Base-by-base conservation (phyloP, 2,113 vertebrate species). In the Ciconia stormi region DNA sequence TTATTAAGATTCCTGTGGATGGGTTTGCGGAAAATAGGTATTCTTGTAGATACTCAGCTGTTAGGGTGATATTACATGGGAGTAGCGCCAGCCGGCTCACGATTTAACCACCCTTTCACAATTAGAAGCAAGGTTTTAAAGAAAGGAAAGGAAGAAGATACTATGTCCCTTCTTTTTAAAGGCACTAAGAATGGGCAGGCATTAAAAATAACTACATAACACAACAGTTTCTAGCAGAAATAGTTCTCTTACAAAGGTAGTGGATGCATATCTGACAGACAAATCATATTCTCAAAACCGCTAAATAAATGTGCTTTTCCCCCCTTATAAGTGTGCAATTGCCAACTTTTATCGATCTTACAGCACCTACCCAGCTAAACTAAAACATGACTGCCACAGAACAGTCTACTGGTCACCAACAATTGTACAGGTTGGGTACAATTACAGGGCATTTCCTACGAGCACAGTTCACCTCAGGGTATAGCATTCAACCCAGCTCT, bases 391-490 rank as follows among this genome's bases (percentile, higher is more conserved):
- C 62, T 56, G 62, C 82, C 46, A 14, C n/a, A 72, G 73, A 69
- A 94, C 70, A 95, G 90, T 82, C 38, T 38, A 38, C 38, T 38
- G 38, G 38, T 38, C 38, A 38, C 38, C 38, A 38, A 38, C 38
- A 38, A 38, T 38, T 38, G 58, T 1, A 0, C 0, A 2, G 22
- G 44, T 7, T 14, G 71, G 82, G 49, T 69, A 81, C 82, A 88
- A 67, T 90, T 80, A 80, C 79, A 90, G 63, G 49, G 59, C 0
- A 3, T 88, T 73, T 73, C 82, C 86, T 53, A 79, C 40, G 20
- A 78, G 58, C 78, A 90, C 52, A 76, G 82, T 89, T 95, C 87
- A 83, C 47, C 49, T 87, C 77, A 71, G 80, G 89, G 91, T 46
- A 92, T 59, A 50, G 21, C 4, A 7, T 44, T 78, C 63, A 63